Evolutionary conservation across 2,113 vertebrate species (phyloP), one percentile per base, ranked within the genome.

Genomic region (Typhlomys cinereus): DNA sequence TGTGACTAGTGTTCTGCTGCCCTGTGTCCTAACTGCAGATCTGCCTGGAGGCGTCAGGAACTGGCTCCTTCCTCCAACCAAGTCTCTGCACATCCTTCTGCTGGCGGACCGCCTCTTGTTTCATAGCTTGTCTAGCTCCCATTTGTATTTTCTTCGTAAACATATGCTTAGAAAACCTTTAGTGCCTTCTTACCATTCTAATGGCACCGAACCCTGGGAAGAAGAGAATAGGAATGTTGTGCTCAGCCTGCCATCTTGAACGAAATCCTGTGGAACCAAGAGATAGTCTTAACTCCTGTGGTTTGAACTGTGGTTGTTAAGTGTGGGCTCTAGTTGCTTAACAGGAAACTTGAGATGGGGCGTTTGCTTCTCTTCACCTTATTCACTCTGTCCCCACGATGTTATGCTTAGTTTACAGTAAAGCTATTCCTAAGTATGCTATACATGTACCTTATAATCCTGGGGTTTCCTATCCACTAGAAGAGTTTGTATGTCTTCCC

Each of bases 11-110:
- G n/a, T 13, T 66, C 50, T 61, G 23, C 29, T 71, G 13, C 36
- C 21, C 64, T 11, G 31, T 25, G 20, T 27, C 23, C 46, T 10
- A 27, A n/a, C 9, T 1, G 0, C 7, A 3, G n/a, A 54, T 20
- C 8, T 83, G 31, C 23, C 34, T 59, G n/a, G 48, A 31, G 57
- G 34, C 41, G 57, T 27, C 7, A 18, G 50, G 62, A 91, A 13
- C 34, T 36, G 34, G 39, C 61, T 59, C 14, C 39, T 34, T 34
- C 48, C 23, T 59, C n/a, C 4, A 20, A 27, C 4, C 50, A 36
- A 67, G 18, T 27, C 34, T 50, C 41, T 75, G 50, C 6, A 34
- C 31, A 18, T 14, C 39, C 69, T 85, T 84, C 29, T 27, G 5
- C 64, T 85, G 69, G 27, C 13, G 83, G n/a, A n/a, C 25, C 8